Evolutionary conservation across 2,797 vertebrate species (phyloP).

Genomic region (Pseudocheirus occidentalis): DNA sequence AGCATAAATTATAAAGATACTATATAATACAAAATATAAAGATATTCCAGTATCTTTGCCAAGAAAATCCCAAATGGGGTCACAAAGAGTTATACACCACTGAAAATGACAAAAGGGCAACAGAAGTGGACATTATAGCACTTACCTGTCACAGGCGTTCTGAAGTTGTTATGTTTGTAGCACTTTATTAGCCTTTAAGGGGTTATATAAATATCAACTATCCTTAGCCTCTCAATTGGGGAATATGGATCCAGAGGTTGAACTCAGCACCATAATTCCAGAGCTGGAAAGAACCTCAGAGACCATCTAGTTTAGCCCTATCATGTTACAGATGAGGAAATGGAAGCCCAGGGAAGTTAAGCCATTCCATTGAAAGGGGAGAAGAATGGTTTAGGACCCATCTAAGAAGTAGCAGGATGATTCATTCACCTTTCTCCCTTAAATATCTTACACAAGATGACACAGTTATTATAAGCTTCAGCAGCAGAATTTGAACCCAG

Average conservation of each 20-base stretch:
- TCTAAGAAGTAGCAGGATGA: background rate
- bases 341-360: background rate
- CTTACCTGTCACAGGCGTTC: background rate
- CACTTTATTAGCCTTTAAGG: background rate
- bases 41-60: background rate
- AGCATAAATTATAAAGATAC: background rate
- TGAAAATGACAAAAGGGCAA: background rate
- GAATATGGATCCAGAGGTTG: background rate
- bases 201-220: background rate
- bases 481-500: background rate
- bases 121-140: background rate
- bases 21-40: background rate
- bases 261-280: background rate
- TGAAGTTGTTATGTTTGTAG: background rate
- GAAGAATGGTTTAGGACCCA: background rate
- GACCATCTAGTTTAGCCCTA: background rate
- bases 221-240: background rate
- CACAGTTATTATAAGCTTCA: background rate
- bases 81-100: background rate
- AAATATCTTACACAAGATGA: background rate
- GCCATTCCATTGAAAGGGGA: background rate
- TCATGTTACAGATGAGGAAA: background rate
- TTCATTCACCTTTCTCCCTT: background rate
- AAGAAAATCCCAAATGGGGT: background rate
- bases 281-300: background rate